phyloP scores from a whole-genome alignment of 1,140 invertebrate genomes.

The Musca domestica region DNA sequence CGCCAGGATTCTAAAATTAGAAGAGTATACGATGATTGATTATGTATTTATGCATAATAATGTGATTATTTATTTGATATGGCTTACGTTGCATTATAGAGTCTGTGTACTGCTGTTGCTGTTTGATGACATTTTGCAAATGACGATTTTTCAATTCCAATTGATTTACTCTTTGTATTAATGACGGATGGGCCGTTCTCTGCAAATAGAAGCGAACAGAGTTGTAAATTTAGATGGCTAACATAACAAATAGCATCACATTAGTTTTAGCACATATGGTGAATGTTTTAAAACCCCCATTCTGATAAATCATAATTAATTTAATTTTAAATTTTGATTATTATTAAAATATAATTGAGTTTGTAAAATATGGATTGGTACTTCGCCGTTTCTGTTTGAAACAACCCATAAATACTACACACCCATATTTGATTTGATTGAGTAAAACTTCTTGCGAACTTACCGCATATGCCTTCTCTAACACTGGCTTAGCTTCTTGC shows the following conservation, averaged over 20 bases:
- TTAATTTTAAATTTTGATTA: no score
- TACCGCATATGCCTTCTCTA: conserved; percentile 53
- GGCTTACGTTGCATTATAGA: conserved; percentile 65
- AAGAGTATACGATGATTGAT: neutral
- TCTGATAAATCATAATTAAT: no score
- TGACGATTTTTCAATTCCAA: conserved; percentile 64
- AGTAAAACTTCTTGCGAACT: conserved; percentile 19
- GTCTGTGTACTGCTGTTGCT: conserved; percentile 65
- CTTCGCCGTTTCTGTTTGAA: no score
- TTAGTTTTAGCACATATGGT: no score
- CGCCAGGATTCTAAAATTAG: conserved; percentile 60
- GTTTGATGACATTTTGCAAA: conserved; percentile 61
- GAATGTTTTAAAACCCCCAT: no score
- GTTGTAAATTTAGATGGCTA: no score
- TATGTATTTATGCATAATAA: neutral
- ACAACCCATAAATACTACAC: no score
- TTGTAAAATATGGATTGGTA: no score
- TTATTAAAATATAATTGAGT: no score
- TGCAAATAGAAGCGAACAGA: conserved; percentile 23
- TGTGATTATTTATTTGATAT: neutral
- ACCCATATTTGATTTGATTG: neutral
- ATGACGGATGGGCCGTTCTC: conserved; percentile 50
- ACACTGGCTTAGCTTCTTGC: conserved; percentile 54
- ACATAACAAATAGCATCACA: no score
- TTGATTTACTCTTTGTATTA: conserved; percentile 50